These are phyloP conservation scores for Chaenogobius annularis DNA, from an alignment of 2,113 vertebrate genomes.

Conservation along the genomic window DNA sequence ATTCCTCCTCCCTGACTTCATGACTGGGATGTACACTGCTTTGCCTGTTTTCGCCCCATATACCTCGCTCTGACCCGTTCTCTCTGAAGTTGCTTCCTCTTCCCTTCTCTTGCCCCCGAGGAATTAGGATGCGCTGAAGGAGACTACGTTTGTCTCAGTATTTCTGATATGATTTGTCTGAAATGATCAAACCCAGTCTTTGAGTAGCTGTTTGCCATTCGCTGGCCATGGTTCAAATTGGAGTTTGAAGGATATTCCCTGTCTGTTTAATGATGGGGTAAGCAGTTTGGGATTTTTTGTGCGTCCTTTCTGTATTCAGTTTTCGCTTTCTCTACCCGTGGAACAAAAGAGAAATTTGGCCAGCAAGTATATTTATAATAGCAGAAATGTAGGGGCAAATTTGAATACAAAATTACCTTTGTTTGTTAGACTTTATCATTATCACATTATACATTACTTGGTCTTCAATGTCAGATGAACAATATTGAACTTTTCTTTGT, in stretches of 20 bases:
- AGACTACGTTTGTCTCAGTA: constrained; percentile 50
- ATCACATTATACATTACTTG: too few species aligned
- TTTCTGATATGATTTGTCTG: constrained; percentile 59
- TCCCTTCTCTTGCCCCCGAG: constrained; percentile 12
- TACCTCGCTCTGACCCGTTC: constrained; percentile 43
- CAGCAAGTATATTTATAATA: too few species aligned
- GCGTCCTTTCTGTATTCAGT: neutral
- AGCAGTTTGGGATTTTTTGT: neutral
- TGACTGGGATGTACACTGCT: constrained; percentile 50
- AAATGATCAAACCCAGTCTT: constrained; percentile 72
- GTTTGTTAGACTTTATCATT: too few species aligned
- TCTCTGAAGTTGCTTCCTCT: constrained; percentile 29
- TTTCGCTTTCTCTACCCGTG: neutral
- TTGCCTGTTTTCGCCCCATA: constrained; percentile 14
- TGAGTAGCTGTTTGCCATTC: constrained; percentile 61
- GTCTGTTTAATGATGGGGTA: constrained; percentile 31
- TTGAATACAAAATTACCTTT: too few species aligned
- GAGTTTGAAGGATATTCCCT: constrained; percentile 45
- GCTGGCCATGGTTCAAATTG: constrained; percentile 40
- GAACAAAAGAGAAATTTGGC: neutral
- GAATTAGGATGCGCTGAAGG: constrained; percentile 61
- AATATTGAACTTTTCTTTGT: too few species aligned
- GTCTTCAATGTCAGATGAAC: too few species aligned
- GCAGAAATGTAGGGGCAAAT: too few species aligned
- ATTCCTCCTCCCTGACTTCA: constrained; percentile 76